Conservation (phyloP, 2,888 invertebrate genomes). For the Cheilosia urbana region DNA sequence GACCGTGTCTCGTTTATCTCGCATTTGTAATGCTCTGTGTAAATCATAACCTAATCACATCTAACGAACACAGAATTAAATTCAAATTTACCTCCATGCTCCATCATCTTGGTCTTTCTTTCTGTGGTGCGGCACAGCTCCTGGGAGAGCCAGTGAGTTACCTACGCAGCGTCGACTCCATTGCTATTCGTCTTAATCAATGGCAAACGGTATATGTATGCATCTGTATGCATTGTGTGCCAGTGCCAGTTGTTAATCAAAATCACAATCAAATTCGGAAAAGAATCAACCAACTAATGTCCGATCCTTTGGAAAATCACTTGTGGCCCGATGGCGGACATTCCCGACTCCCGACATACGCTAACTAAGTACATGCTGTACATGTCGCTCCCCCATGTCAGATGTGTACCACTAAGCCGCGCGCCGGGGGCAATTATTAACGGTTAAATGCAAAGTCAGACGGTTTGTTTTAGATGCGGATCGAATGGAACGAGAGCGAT, state of each 20-base stretch:
- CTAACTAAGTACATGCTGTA: conserved; percentile 22
- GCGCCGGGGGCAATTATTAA: conserved; percentile 67
- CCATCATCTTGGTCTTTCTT: conserved; percentile 55
- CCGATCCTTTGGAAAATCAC: conserved; percentile 34
- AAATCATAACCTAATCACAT: conserved; percentile 72
- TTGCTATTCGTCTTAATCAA: conserved; percentile 50
- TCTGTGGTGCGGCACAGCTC: conserved; percentile 5
- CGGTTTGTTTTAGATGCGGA: conserved; percentile 36
- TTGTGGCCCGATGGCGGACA: conserved; percentile 62
- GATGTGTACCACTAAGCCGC: conserved; percentile 24
- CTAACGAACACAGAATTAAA: conserved; percentile 71
- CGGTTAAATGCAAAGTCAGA: conserved; percentile 71
- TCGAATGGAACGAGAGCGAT: conserved; percentile 11
- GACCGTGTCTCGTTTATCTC: conserved; percentile 32
- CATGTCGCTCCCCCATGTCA: conserved; percentile 57
- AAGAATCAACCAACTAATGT: conserved; percentile 51
- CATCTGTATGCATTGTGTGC: conserved; percentile 2
- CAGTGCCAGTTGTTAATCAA: conserved; percentile 53
- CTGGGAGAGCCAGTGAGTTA: conserved; percentile 37
- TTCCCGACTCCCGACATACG: conserved; percentile 65
- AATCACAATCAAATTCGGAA: conserved; percentile 65
- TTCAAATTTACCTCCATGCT: conserved; percentile 67
- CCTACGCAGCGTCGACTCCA: conserved; percentile 30
- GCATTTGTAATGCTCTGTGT: conserved; percentile 61
- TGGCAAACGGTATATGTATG: conserved; percentile 35